Evolutionary conservation across 2,888 invertebrate species (phyloP).

Genomic region (Aromia moschata): DNA sequence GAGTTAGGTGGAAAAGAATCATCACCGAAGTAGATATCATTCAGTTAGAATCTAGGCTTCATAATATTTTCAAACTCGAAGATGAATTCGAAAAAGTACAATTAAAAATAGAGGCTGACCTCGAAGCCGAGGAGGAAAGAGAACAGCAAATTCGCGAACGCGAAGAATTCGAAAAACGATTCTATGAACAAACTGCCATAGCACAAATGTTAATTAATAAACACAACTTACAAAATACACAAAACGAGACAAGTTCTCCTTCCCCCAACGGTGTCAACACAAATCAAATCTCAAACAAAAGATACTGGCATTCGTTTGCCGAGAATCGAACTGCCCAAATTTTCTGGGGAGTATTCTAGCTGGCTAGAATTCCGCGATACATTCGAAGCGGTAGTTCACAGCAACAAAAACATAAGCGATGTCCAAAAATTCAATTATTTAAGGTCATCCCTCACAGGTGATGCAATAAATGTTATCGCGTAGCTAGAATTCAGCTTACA

Average conservation of each 20-base stretch:
- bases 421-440: conserved; percentile 34
- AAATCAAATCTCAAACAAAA: background rate
- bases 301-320: background rate
- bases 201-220: background rate
- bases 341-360: too few relatives aligned
- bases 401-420: too few relatives aligned
- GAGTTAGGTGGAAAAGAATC: background rate
- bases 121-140: background rate
- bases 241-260: background rate
- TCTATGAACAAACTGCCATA: background rate
- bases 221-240: background rate
- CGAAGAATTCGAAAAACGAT: background rate
- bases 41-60: conserved; percentile 9
- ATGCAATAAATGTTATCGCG: conserved; percentile 26
- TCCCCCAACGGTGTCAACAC: background rate
- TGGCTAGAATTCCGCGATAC: too few relatives aligned
- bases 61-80: background rate
- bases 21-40: conserved; percentile 2
- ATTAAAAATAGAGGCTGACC: background rate
- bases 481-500: conserved; percentile 26
- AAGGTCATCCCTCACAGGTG: conserved; percentile 11
- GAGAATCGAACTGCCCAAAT: conserved; percentile 18
- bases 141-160: background rate
- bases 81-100: background rate
- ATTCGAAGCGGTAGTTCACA: too few relatives aligned